Evolutionary conservation across 2,888 invertebrate species (phyloP).

Genomic region (Incurvaria masculella): DNA sequence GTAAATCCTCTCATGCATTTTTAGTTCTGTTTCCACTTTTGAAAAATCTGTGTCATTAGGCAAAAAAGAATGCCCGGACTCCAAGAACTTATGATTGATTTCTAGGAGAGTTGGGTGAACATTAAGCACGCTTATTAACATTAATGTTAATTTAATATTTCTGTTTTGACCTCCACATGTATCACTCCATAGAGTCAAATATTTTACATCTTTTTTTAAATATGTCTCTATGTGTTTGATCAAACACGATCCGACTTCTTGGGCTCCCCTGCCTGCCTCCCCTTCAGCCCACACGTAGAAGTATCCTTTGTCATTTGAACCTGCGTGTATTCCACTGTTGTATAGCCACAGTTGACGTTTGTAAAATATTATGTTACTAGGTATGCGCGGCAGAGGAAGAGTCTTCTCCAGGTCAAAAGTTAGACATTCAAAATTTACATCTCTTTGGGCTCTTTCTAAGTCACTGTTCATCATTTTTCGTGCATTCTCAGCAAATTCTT

Average conservation of each 20-base stretch:
- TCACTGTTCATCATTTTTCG: too few relatives aligned
- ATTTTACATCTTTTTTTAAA: slow-evolving; percentile 2
- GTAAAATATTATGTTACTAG: too few relatives aligned
- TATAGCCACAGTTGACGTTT: too few relatives aligned
- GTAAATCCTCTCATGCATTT: slow-evolving; percentile 10
- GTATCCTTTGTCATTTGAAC: slow-evolving; percentile 7
- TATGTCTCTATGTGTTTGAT: slow-evolving; percentile 6
- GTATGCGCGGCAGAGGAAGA: too few relatives aligned
- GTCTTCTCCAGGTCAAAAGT: too few relatives aligned
- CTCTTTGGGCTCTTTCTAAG: too few relatives aligned
- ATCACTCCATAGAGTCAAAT: slow-evolving; percentile 13
- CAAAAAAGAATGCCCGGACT: slow-evolving; percentile 13
- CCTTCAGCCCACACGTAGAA: slow-evolving; percentile 14
- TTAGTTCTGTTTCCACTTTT: slow-evolving; percentile 11
- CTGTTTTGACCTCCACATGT: slow-evolving; percentile 18
- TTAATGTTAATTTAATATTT: slow-evolving; percentile 17
- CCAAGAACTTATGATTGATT: slow-evolving; percentile 14
- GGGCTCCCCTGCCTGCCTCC: slow-evolving; percentile 11
- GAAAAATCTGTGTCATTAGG: slow-evolving; percentile 14
- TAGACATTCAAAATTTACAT: too few relatives aligned
- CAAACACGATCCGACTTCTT: slow-evolving; percentile 13
- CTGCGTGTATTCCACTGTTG: slow-evolving; percentile 15
- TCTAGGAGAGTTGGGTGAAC: slow-evolving; percentile 12
- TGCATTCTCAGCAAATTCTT: too few relatives aligned
- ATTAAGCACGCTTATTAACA: slow-evolving; percentile 17